Conservation (phyloP, 2,888 invertebrate species). For the Hesperia comma region DNA sequence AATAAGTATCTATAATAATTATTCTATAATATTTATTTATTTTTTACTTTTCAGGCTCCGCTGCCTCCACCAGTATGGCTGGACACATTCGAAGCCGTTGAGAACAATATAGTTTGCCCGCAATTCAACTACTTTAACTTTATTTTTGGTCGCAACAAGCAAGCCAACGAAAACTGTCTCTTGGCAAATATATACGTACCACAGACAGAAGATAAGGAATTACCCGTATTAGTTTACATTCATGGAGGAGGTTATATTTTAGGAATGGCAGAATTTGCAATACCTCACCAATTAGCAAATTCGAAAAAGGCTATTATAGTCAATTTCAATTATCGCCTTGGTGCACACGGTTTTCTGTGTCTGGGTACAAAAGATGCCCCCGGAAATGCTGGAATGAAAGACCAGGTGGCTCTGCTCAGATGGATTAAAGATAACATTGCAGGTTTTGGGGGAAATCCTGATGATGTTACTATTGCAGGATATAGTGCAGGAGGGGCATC, state of each 20-base stretch:
- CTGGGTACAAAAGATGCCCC: conserved; percentile 52
- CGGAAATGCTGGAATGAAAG: conserved; percentile 57
- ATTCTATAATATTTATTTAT: not conserved
- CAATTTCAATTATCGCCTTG: conserved; percentile 63
- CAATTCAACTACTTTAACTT: conserved; percentile 36
- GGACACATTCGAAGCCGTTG: conserved; percentile 44
- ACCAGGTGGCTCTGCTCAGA: conserved; percentile 51
- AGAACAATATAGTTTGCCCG: conserved; percentile 45
- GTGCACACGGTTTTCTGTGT: conserved; percentile 50
- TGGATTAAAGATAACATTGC: conserved; percentile 56
- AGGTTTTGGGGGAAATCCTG: conserved; percentile 54
- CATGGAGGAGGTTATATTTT: conserved; percentile 71
- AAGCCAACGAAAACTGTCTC: conserved; percentile 48
- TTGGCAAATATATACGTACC: conserved; percentile 50
- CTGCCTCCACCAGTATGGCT: conserved; percentile 52
- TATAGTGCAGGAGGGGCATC: conserved; percentile 62
- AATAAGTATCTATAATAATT: no score
- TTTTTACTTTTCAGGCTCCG: conserved; percentile 49
- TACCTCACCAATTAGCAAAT: conserved; percentile 50
- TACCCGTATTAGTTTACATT: conserved; percentile 67
- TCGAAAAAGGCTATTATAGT: conserved; percentile 54
- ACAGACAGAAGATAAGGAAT: conserved; percentile 41
- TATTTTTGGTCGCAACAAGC: conserved; percentile 20
- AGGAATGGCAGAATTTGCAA: conserved; percentile 55
- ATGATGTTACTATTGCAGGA: conserved; percentile 57